Base-by-base conservation (phyloP, 2,888 invertebrate genomes). In the Apodemia mormo region DNA sequence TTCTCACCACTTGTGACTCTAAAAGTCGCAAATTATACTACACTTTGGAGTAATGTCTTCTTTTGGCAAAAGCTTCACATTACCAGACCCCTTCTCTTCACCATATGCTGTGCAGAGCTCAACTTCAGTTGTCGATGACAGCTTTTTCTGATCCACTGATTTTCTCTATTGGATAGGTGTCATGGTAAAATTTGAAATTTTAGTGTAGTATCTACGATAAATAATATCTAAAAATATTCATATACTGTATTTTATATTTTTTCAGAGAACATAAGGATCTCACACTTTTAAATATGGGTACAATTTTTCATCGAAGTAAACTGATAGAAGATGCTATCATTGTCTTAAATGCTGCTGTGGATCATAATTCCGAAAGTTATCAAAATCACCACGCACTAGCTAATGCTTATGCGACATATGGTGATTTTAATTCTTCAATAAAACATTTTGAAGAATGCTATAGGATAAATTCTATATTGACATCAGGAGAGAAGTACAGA, bases 341-440 rank as follows among this genome's bases (percentile, higher is more conserved):
- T 72, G 93, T 97, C 65, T 90, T 97, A 0, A 95, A 95, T 77
- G 95, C 96, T 22, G 96, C 97, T 0, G 93, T 96, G 12, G 96
- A 96, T 80, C 95, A 96, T 78, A 95, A 95, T 64, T 95, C 95
- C 0, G 88, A 92, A 29, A 94, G 94, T 77, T 88, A 95, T 2
- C 86, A 94, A 64, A 94, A 94, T 74, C 95, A 96, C 83, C 95
- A 96, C 78, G 95, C 96, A 4, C 88, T 97, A 14, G 97, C 95
- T 8, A 96, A 96, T 82, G 95, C 96, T 29, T 96, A 96, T 83
- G 96, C 96, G 1, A 94, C 96, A 12, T 77, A 94, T 43, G 95
- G 95, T 0, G 96, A 96, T 73, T 96, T 95, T 80, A 96, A 97
- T 78, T 95, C 94, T 78, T 96, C 97, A 0, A 86, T 96, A 71